Evolutionary conservation across 2,113 vertebrate genomes (phyloP).

Genomic region (Rutilus rutilus): DNA sequence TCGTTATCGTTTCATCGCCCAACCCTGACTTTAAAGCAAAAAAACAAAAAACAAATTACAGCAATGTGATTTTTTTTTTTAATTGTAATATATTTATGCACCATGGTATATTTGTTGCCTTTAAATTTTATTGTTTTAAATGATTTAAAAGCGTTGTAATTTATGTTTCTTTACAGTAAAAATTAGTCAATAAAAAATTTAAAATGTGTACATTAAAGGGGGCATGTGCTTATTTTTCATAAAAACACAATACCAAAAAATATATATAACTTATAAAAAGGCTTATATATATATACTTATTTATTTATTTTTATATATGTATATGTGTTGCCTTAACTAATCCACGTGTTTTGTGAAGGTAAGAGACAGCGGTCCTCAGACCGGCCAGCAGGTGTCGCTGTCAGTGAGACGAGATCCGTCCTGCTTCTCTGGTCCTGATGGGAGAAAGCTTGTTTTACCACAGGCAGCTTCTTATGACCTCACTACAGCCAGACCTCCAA

Average conservation of each 20-base stretch:
- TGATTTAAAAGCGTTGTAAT: background rate
- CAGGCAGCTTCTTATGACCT: slow-evolving; percentile 67
- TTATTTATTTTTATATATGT: no score
- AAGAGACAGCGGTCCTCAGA: slow-evolving; percentile 58
- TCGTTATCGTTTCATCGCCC: no score
- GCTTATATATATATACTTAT: no score
- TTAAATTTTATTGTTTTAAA: background rate
- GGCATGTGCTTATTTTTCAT: background rate
- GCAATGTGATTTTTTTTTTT: no score
- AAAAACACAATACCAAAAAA: no score
- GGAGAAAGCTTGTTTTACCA: slow-evolving; percentile 61
- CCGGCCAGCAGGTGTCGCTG: slow-evolving; percentile 66
- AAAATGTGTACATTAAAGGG: background rate
- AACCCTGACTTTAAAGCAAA: no score
- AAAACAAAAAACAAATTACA: no score
- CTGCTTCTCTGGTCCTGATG: slow-evolving; percentile 58
- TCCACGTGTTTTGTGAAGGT: slow-evolving; percentile 49
- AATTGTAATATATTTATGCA: background rate
- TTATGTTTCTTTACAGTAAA: background rate
- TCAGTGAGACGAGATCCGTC: slow-evolving; percentile 69
- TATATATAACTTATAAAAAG: no score
- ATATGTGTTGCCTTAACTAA: background rate
- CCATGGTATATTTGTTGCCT: no score
- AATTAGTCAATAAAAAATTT: background rate
- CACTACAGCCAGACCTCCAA: slow-evolving; percentile 58